These are phyloP conservation scores for Phymanthus crucifer DNA, from an alignment of 92 coral and sea anemone species.

Conservation along the genomic window DNA sequence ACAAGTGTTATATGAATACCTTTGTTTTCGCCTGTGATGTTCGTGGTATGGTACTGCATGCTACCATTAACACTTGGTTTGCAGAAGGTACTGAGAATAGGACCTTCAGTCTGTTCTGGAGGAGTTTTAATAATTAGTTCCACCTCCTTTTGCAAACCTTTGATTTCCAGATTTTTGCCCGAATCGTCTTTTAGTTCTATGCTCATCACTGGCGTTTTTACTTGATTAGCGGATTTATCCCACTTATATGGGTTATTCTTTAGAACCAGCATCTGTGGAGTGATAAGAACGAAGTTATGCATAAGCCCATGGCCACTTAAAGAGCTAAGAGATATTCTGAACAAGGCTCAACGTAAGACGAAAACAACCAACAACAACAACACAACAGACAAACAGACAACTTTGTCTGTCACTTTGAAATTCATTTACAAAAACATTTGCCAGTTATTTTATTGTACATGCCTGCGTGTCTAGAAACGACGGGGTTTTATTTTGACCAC, in stretches of 20 bases:
- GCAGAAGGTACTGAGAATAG: slow-evolving; percentile 33
- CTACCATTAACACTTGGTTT: slow-evolving; percentile 67
- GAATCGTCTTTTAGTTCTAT: slow-evolving; percentile 68
- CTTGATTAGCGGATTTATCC: slow-evolving; percentile 70
- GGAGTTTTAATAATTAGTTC: slow-evolving; percentile 55
- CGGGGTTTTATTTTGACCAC: slow-evolving; percentile 16
- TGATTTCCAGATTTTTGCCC: slow-evolving; percentile 57
- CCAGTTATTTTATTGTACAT: too few species aligned
- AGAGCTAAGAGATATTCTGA: too few species aligned
- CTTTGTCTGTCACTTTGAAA: too few species aligned
- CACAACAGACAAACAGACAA: too few species aligned
- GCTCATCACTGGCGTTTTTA: slow-evolving; percentile 70
- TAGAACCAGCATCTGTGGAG: slow-evolving; percentile 63
- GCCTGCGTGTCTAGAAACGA: slow-evolving; percentile 76
- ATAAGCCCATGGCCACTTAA: too few species aligned
- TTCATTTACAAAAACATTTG: too few species aligned
- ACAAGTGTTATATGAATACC: slow-evolving; percentile 55
- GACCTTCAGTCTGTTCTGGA: slow-evolving; percentile 14
- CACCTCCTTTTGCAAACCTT: slow-evolving; percentile 63
- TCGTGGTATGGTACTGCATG: slow-evolving; percentile 68
- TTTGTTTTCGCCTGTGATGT: slow-evolving; percentile 58
- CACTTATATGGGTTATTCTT: slow-evolving; percentile 85
- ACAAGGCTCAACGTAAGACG: too few species aligned
- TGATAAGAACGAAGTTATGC: too few species aligned
- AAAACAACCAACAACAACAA: too few species aligned